phyloP scores from a whole-genome alignment of 2,888 invertebrate species.

The Boloria euphrosyne region DNA sequence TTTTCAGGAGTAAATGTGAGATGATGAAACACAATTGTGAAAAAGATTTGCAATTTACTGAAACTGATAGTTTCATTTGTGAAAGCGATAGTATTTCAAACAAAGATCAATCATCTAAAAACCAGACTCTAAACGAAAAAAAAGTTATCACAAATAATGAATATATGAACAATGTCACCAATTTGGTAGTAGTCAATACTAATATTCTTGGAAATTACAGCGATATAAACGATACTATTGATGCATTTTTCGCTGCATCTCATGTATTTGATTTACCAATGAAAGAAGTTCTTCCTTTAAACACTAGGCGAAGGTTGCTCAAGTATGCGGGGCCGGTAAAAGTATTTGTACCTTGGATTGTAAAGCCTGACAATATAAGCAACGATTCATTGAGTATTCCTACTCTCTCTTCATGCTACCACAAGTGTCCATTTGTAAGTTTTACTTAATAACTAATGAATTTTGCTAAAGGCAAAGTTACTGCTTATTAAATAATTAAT shows the following conservation, averaged over 20 bases:
- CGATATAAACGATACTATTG: slow-evolving; percentile 60
- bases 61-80: slow-evolving; percentile 58
- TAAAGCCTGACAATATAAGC: slow-evolving; percentile 54
- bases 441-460: not conserved
- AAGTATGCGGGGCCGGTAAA: slow-evolving; percentile 55
- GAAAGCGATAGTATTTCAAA: slow-evolving; percentile 26
- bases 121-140: slow-evolving; percentile 9
- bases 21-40: slow-evolving; percentile 58
- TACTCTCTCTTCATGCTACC: slow-evolving; percentile 61
- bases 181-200: slow-evolving; percentile 56
- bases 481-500: no score
- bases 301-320: slow-evolving; percentile 53
- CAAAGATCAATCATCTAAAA: not conserved
- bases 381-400: slow-evolving; percentile 56
- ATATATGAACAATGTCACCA: slow-evolving; percentile 34
- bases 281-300: slow-evolving; percentile 47
- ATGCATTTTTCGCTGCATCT: slow-evolving; percentile 65
- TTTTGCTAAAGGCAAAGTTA: no score
- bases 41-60: slow-evolving; percentile 47
- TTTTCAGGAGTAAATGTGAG: slow-evolving; percentile 58
- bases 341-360: slow-evolving; percentile 59
- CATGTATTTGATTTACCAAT: slow-evolving; percentile 62
- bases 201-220: slow-evolving; percentile 47
- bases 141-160: slow-evolving; percentile 1
- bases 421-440: slow-evolving; percentile 66